A percentile compares a stretch with the other conserved stretches of the same genome.
Conservation (phyloP, 2,797 vertebrate species). For the Myotis pilosus region DNA sequence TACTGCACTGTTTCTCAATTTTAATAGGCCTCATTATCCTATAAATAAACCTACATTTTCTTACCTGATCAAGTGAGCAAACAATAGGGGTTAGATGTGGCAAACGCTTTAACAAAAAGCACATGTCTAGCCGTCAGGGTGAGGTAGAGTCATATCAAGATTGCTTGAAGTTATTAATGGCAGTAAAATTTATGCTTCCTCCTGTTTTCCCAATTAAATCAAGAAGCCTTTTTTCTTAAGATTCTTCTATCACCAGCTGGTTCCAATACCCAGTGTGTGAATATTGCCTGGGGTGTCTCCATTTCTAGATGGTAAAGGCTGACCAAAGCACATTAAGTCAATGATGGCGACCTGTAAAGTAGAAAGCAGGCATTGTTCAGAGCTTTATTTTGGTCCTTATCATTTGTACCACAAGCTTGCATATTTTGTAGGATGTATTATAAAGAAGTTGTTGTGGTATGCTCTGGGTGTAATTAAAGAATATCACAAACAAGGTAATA, state of each 20-base stretch:
- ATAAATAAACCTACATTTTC: slow-evolving; percentile 86
- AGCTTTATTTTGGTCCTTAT: slow-evolving; percentile 78
- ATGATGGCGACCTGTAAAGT: slow-evolving; percentile 71
- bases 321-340: slow-evolving; percentile 80
- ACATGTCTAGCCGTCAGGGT: slow-evolving; percentile 89
- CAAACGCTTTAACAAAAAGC: slow-evolving; percentile 92
- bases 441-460: slow-evolving; percentile 41
- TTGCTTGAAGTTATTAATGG: slow-evolving; percentile 95
- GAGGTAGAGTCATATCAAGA: slow-evolving; percentile 85
- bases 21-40: slow-evolving; percentile 86
- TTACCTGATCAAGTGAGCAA: slow-evolving; percentile 87
- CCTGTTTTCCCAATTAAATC: slow-evolving; percentile 96
- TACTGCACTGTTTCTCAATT: slow-evolving; percentile 81
- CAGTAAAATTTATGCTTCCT: slow-evolving; percentile 99
- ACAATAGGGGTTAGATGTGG: slow-evolving; percentile 87
- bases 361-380: slow-evolving; percentile 80
- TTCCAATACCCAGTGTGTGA: slow-evolving; percentile 90
- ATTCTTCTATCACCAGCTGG: slow-evolving; percentile 91
- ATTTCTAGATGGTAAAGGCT: slow-evolving; percentile 81
- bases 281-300: slow-evolving; percentile 87
- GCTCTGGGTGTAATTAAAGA: slow-evolving; percentile 52
- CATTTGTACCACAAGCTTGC: slow-evolving; percentile 62
- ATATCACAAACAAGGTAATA: slow-evolving; percentile 23
- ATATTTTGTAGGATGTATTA: slow-evolving; percentile 37
- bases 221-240: slow-evolving; percentile 86